Evolutionary conservation across 2,113 vertebrate species (phyloP), one percentile per base, ranked within the genome.

Genomic region (Ameiurus melas): DNA sequence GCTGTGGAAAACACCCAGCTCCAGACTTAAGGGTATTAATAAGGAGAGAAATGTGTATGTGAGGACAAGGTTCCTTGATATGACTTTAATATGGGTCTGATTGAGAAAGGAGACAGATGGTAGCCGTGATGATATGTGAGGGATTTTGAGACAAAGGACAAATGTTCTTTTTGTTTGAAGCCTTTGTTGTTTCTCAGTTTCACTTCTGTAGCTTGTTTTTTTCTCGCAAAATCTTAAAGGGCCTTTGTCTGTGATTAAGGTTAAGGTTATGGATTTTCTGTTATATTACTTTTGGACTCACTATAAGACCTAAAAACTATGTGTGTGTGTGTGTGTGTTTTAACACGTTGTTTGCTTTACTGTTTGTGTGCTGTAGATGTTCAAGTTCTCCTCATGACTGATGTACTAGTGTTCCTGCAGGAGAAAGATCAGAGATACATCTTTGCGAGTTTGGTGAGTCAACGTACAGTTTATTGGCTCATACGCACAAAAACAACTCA

Each of bases 361-460:
- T 87, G 60, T 73, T 80, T 86, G 10, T 86, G 2, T 87, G 22
- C 25, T 14, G 14, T 89, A 98, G 98, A 99, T 77, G 94, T 97
- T 17, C 96, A 96, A 89, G 96, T 98, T 91, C 92, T 99, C 88
- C 91, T 99, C 93, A 96, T 99, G 97, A 97, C 97, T 0, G 98
- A 99, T 68, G 96, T 97, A 91, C 94, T 99, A 8, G 95, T 99
- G 81, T 97, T 98, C 91, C 96, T 99, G 77, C 97, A 98, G 92
- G 97, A 98, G 93, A 99, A 98, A 93, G 97, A 99, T 93, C 97
- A 98, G 92, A 96, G 96, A 86, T 98, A 95, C 92, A 96, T 96
- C 88, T 99, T 98, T 88, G 96, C 97, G 53, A 93, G 93, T 87
- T 93, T 98, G 96, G 98, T 99, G 92, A 97, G 96, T 89, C 78